Evolutionary conservation across 2,113 vertebrate species (phyloP).

Genomic region (Fregetta grallaria): DNA sequence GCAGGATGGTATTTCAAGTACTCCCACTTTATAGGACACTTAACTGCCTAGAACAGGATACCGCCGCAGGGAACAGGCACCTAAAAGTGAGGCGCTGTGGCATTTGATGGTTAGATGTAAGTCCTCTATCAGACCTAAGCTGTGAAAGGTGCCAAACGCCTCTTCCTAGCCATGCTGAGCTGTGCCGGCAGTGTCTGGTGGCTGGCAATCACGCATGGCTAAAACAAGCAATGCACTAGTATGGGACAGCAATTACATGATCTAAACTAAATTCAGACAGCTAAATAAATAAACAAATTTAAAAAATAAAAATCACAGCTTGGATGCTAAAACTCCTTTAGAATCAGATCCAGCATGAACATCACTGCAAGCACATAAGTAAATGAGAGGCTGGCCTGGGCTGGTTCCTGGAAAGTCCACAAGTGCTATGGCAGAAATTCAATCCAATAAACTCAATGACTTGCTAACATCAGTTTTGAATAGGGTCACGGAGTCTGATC

Average conservation of each 20-base stretch:
- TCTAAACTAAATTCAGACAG: not conserved
- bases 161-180: not conserved
- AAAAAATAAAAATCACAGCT: not conserved
- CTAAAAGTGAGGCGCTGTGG: not conserved
- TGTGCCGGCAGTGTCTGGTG: not conserved
- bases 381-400: not conserved
- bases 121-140: not conserved
- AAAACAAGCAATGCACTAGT: not conserved
- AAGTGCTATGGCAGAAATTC: not conserved
- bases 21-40: constrained; percentile 27
- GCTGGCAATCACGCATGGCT: not conserved
- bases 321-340: not conserved
- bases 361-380: not conserved
- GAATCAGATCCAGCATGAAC: not conserved
- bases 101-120: not conserved
- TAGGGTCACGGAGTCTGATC: not conserved
- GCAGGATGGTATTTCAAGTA: constrained; percentile 37
- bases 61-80: not conserved
- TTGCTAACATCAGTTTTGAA: not conserved
- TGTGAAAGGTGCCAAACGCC: not conserved
- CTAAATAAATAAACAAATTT: not conserved
- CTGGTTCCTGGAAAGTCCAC: not conserved
- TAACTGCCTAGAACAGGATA: constrained; percentile 13
- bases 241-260: not conserved
- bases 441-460: not conserved